Base-by-base conservation (phyloP, 2,113 vertebrate genomes). In the Eretmochelys imbricata region DNA sequence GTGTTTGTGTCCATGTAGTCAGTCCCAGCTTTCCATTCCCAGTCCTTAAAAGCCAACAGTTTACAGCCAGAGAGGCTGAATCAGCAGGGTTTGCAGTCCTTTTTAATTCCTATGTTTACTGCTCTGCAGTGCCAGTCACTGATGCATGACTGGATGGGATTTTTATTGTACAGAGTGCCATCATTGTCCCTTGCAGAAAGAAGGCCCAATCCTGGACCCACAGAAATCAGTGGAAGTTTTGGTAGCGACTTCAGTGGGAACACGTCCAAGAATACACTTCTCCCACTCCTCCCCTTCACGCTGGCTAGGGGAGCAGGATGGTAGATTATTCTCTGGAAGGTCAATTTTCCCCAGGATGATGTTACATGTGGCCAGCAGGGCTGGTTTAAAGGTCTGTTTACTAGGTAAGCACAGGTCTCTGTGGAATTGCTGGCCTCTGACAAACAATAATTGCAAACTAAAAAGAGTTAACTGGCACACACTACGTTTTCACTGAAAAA, bases 91-190 rank as follows among this genome's bases (percentile, higher is more conserved):
- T 46, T 25, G 6, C 75, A 48, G 38, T 13, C 24, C 42, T 48
- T 27, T 48, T 46, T 48, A 78, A 78, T 48, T 25, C 75, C 38
- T 42, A 76, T 4, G 3, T 46, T 25, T 46, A 76, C 12, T 76
- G 22, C 10, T 24, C 72, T 46, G 72, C 24, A 27, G 12, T 76
- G 24, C 10, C 42, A 14, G 5, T 25, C 42, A 46, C 22, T 27
- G 42, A 76, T 27, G 9, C 31, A 75, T 3, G 22, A 75, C 38
- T 75, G 38, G 69, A 42, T 72, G 35, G 80, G 86, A 50, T 20
- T 81, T 62, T 62, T 49, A 53, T 0, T 0, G 0, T 5, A 53
- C n/a, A 87, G 59, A 22, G 20, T 8, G 20, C 53, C 53, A 22
- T 6, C 29, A 27, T 6, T 54, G 59, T 62, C 27, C 29, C 31